These are phyloP conservation scores for zebrafish (Danio rerio) DNA, from an alignment of 2,113 vertebrate species.

Conservation along the genomic window GRCz12tu NC_133184.1:49201001-49201500, in stretches of 20 bases:
- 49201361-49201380: neutral
- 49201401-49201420: neutral
- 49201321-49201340: conserved; percentile 1
- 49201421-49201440: too few relatives aligned
- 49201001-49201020: conserved; percentile 16
- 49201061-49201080: neutral
- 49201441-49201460: too few relatives aligned
- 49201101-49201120: neutral
- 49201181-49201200: neutral
- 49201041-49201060: conserved; percentile 1
- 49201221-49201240: neutral
- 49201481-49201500: too few relatives aligned
- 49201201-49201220: neutral
- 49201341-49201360: conserved; percentile 3
- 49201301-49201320: neutral
- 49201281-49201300: neutral
- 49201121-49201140: neutral
- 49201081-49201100: neutral
- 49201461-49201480: too few relatives aligned
- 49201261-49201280: neutral
- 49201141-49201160: neutral
- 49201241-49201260: neutral
- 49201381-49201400: neutral
- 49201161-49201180: neutral
- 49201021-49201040: conserved; percentile 7